These are phyloP conservation scores for Poecilia picta DNA, from an alignment of 2,797 vertebrate species.

Conservation along the genomic window DNA sequence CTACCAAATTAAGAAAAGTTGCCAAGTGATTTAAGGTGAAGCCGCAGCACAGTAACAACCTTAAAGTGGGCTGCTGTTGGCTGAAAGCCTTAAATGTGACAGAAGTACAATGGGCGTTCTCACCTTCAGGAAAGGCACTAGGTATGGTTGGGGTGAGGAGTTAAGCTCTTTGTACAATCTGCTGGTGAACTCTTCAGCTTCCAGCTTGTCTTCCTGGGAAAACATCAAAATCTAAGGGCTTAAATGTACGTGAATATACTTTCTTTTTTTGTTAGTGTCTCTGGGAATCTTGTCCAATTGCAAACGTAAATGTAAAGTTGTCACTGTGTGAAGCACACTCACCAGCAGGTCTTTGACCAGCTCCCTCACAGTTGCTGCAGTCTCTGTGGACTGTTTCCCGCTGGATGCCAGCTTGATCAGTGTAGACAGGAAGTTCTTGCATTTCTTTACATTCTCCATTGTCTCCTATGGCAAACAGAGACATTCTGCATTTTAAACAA, in stretches of 20 bases:
- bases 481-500: background rate
- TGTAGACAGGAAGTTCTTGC: constrained; percentile 97
- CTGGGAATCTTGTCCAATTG: background rate
- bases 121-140: constrained; percentile 99
- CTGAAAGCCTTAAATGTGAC: background rate
- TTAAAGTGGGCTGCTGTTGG: background rate
- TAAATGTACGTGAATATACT: background rate
- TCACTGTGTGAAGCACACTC: constrained; percentile 60
- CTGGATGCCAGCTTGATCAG: constrained; percentile 97
- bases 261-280: background rate
- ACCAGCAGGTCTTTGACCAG: constrained; percentile 96
- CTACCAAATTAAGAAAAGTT: constrained; percentile 68
- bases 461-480: constrained; percentile 85
- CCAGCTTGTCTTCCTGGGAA: constrained; percentile 91
- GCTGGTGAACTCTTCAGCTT: constrained; percentile 97
- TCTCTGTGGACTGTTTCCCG: constrained; percentile 94
- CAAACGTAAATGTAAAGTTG: background rate
- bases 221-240: constrained; percentile 21
- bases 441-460: constrained; percentile 99
- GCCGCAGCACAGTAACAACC: background rate
- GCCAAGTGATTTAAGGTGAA: background rate
- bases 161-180: constrained; percentile 96
- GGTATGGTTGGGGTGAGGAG: constrained; percentile 97
- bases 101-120: constrained; percentile 6
- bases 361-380: constrained; percentile 93